These are phyloP conservation scores for Pecten maximus DNA, from an alignment of 2,888 invertebrate species.

Conservation along the genomic window DNA sequence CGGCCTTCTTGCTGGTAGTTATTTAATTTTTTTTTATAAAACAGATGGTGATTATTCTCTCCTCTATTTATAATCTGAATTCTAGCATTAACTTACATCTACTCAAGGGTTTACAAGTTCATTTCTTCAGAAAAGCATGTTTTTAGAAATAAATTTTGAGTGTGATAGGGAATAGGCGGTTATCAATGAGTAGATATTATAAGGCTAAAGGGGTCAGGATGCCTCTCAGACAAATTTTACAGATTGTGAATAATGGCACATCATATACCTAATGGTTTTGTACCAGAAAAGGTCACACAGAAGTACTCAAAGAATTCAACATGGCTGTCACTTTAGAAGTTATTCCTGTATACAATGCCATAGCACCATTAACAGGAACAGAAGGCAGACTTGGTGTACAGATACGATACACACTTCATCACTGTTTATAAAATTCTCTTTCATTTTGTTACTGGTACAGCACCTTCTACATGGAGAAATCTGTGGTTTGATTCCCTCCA, in stretches of 20 bases:
- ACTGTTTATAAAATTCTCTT: not conserved
- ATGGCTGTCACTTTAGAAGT: not conserved
- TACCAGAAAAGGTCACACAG: not conserved
- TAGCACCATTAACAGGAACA: not conserved
- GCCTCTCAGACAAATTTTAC: not conserved
- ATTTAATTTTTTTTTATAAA: not conserved
- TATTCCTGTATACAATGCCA: not conserved
- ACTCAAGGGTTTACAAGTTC: not conserved
- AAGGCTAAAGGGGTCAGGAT: not conserved
- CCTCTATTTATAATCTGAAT: not conserved
- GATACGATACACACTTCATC: not conserved
- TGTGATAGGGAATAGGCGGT: not conserved
- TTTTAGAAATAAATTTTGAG: not conserved
- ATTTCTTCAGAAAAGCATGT: not conserved
- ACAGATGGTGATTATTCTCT: not conserved
- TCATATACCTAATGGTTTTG: constrained; percentile 4
- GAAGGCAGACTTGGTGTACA: not conserved
- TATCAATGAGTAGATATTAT: not conserved
- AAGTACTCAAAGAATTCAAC: not conserved
- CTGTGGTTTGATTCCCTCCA: too few species aligned
- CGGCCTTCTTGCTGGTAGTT: not conserved
- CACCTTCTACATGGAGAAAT: not conserved
- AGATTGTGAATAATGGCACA: constrained; percentile 19
- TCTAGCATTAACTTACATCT: not conserved
- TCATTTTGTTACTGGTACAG: not conserved